Evolutionary conservation across 2,797 vertebrate genomes (phyloP).

Genomic region (Pogoniulus pusillus): DNA sequence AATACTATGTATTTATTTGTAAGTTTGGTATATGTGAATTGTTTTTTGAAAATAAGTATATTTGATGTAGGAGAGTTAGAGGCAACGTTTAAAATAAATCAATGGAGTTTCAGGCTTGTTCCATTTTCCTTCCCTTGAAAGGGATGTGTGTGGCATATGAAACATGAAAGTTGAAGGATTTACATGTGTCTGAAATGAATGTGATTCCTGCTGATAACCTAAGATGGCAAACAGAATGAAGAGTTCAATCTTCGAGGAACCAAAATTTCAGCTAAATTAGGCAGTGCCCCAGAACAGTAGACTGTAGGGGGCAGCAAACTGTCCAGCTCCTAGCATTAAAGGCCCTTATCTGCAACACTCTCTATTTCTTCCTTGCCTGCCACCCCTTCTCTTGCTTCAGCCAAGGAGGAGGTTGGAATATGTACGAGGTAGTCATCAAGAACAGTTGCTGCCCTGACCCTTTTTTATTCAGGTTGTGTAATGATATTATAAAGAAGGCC

Average conservation of each 20-base stretch:
- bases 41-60: conserved; percentile 3
- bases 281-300: neutral
- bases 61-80: neutral
- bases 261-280: neutral
- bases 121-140: neutral
- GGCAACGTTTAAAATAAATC: neutral
- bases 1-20: conserved; percentile 13
- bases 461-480: neutral
- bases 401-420: neutral
- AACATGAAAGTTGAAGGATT: neutral
- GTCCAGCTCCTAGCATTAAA: neutral
- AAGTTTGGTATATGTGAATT: neutral
- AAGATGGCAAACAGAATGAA: neutral
- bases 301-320: conserved; percentile 35
- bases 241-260: neutral
- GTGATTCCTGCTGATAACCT: neutral
- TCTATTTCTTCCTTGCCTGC: neutral
- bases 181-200: neutral
- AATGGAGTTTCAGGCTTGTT: neutral
- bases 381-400: neutral
- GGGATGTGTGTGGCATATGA: neutral
- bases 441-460: neutral
- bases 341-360: neutral
- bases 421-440: neutral
- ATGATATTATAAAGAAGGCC: neutral